These are phyloP conservation scores for Syrphus vitripennis DNA, from an alignment of 2,888 invertebrate genomes.

Conservation along the genomic window DNA sequence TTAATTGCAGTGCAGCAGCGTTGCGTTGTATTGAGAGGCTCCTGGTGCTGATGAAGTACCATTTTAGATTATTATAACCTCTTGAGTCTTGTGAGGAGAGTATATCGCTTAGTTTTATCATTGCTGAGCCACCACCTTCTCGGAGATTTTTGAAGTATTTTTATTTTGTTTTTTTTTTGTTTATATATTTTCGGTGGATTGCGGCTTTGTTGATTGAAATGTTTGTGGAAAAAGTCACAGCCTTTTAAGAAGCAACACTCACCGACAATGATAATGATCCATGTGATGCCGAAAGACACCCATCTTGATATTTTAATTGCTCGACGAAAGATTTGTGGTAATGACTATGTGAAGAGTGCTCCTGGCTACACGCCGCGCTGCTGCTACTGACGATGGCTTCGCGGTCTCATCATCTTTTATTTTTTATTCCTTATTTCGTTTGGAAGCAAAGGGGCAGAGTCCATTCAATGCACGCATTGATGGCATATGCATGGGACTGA, in stretches of 20 bases:
- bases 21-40: background rate
- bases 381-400: background rate
- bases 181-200: conserved; percentile 21
- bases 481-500: conserved; percentile 3
- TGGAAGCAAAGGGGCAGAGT: background rate
- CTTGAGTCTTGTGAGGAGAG: conserved; percentile 38
- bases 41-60: conserved; percentile 47
- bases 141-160: conserved; percentile 56
- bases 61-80: conserved; percentile 60
- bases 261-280: conserved; percentile 70
- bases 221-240: conserved; percentile 60
- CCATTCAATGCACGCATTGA: conserved; percentile 1
- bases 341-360: conserved; percentile 67
- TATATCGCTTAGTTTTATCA: conserved; percentile 68
- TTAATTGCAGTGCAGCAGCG: conserved; percentile 46
- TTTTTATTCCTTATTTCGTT: background rate
- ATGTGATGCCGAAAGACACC: conserved; percentile 70
- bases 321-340: conserved; percentile 71
- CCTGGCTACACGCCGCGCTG: conserved; percentile 20
- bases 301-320: conserved; percentile 71
- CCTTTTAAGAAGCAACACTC: conserved; percentile 42
- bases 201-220: conserved; percentile 64
- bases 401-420: conserved; percentile 25
- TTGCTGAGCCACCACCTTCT: conserved; percentile 51
- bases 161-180: background rate